Conservation (phyloP, 2,888 invertebrate species). For the Aricia artaxerxes region DNA sequence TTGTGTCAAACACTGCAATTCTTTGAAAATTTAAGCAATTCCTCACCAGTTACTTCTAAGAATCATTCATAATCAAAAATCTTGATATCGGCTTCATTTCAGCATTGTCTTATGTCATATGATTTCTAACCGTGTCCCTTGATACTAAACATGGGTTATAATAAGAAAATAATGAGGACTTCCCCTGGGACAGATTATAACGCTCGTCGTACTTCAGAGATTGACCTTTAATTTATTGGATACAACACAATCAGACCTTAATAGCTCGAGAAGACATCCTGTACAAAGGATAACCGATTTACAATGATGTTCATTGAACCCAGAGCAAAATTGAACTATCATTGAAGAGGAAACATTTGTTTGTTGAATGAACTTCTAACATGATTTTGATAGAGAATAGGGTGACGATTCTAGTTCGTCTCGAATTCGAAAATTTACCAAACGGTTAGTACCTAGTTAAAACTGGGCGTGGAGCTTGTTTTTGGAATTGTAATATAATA, state of each 20-base stretch:
- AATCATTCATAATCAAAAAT: not conserved
- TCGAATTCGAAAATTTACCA: too few relatives aligned
- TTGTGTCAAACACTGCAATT: too few relatives aligned
- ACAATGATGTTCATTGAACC: slow-evolving; percentile 9
- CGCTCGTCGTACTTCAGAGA: not conserved
- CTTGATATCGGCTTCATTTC: not conserved
- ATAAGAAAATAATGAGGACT: slow-evolving; percentile 2
- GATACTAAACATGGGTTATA: not conserved
- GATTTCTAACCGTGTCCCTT: not conserved
- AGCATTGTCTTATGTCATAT: not conserved
- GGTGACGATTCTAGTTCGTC: too few relatives aligned
- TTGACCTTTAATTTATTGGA: slow-evolving; percentile 14
- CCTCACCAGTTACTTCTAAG: too few relatives aligned
- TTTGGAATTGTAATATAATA: too few relatives aligned
- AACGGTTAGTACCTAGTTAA: too few relatives aligned
- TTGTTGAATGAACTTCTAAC: too few relatives aligned
- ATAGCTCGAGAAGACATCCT: not conserved
- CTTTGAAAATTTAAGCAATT: too few relatives aligned
- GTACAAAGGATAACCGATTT: not conserved
- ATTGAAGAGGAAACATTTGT: not conserved
- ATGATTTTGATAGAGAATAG: too few relatives aligned
- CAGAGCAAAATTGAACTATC: not conserved
- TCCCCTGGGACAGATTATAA: not conserved
- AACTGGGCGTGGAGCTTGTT: too few relatives aligned
- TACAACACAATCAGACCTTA: not conserved